Evolutionary conservation across 2,113 vertebrate genomes (phyloP), one percentile per base, ranked within the genome.

Genomic region (Laterallus jamaicensis): DNA sequence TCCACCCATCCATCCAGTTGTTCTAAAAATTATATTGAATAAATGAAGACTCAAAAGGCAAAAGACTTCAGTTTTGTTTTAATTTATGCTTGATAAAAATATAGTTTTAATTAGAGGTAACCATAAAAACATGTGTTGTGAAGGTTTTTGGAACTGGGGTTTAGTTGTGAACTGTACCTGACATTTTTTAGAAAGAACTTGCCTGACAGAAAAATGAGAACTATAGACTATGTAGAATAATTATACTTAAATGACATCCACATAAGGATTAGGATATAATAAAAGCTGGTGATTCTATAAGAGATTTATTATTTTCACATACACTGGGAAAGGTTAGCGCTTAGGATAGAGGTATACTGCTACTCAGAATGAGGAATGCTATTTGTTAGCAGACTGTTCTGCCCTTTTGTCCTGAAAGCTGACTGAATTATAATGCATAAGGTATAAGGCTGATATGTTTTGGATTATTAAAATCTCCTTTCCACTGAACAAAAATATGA

Each of bases 381-480:
- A 54, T 69, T 82, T 75, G 12, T 50, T 87, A 84, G 54, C 12
- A 88, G 54, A 37, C 73, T 69, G 19, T 90, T 88, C 44, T 76
- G 29, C 77, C 62, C 31, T 79, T 91, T 91, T 86, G 44, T 85
- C 26, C 50, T 39, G 12, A 70, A 50, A 50, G 52, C 18, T 83
- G 47, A 20, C 42, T 68, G 39, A 93, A 82, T 60, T 85, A 80
- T 54, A 86, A 59, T 54, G 42, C 29, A 67, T 50, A 78, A 5
- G 7, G 13, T 82, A 50, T 79, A 78, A 84, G 32, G 19, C 16
- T 79, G 62, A 95, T 76, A 83, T 54, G 29, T n/a, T 94, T 88
- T 56, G 25, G 37, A 56, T 87, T 93, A 84, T 91, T 95, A 81
- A 93, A 90, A 85, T 84, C 19, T 70, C 6, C 26, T 80, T 93